Evolutionary conservation across 2,113 vertebrate genomes (phyloP), one percentile per base, ranked within the genome.

Genomic region (Eleginops maclovinus): DNA sequence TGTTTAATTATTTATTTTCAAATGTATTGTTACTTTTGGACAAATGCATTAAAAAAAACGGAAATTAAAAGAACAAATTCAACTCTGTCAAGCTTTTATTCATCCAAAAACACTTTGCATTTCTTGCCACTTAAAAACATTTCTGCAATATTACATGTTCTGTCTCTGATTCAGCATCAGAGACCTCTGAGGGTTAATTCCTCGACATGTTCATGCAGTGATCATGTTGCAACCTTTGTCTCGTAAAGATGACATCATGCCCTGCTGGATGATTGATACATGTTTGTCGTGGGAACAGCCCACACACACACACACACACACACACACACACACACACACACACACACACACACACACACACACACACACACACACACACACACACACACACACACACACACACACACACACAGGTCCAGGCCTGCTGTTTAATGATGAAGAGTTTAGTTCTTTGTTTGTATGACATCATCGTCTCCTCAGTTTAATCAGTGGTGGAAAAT

Each of bases 351-450:
- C 47, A 68, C 31, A 14, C 12, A 43, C 58, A 73, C 19, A 66
- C 28, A 67, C 28, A 53, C 31, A 41, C 19, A 24, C 66, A 44
- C 58, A 63, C 31, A 41, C 59, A 63, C 31, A 41, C 67, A n/a
- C n/a, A n/a, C n/a, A n/a, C 28, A 67, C 28, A 53, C 31, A 41
- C 19, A 24, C 66, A 44, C 58, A n/a, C n/a, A n/a, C n/a, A 63
- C 31, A 41, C 60, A 63, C 36, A 43, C 68, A 72, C 55, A 47
- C 60, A 44, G 0, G 24, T 31, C 24, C 41, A 72, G 67, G 26
- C 59, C 58, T 71, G 75, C 31, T 63, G 76, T 61, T 60, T n/a
- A 59, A 59, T 76, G 63, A 4, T n/a, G 11, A 13, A 43, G 16
- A 51, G 44, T 51, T 43, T 59, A 9, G 1, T 40, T 50, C 8